Base-by-base conservation (phyloP, 2,113 vertebrate species). In the Grantiella picta region DNA sequence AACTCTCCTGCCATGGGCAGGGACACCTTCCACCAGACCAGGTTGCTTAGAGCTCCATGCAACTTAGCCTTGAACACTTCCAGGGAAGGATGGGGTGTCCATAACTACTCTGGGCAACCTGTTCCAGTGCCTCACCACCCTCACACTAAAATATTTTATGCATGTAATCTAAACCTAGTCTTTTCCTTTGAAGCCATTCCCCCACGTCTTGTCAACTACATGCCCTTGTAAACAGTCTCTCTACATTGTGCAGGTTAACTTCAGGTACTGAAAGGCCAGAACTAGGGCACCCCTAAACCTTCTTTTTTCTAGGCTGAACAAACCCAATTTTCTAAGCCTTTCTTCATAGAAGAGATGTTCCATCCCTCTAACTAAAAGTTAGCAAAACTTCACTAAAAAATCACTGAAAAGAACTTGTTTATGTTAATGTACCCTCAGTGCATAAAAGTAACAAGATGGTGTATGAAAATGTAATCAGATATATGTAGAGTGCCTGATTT, bases 401-500 rank as follows among this genome's bases (percentile, higher is more conserved):
- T 24, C 10, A 45, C 27, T 50, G 66, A 36, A 65, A 65, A 73
- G 23, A 80, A 54, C 42, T 42, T 49, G 27, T 69, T 73, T 73
- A 44, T 77, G 60, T 29, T 85, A 57, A 7, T 38, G 63, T 27
- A 56, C 4, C 11, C 16, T 2, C 0, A 0, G 0, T 61, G 24
- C 17, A 25, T n/a, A 42, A 47, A 70, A 85, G 28, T 45, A 31
- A 66, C 9, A 70, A 52, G 6, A 31, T 38, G 8, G 8, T 50
- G 7, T 66, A 50, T 4, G 0, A 73, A 89, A 70, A 70, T 33
- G 29, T 57, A 70, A 38, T n/a, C 29, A 63, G 69, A 61, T 36
- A 16, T 52, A 11, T 8, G 4, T 45, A 38, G 11, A 18, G 15
- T 63, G 29, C 16, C 31, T 54, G 19, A 54, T 63, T 81, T 86